A percentile compares a stretch with the other conserved stretches of the same genome.
These are phyloP conservation scores for Beroe forskalii DNA, from an alignment of 37 sponge, comb jelly and placozoan species.

Conservation along the genomic window DNA sequence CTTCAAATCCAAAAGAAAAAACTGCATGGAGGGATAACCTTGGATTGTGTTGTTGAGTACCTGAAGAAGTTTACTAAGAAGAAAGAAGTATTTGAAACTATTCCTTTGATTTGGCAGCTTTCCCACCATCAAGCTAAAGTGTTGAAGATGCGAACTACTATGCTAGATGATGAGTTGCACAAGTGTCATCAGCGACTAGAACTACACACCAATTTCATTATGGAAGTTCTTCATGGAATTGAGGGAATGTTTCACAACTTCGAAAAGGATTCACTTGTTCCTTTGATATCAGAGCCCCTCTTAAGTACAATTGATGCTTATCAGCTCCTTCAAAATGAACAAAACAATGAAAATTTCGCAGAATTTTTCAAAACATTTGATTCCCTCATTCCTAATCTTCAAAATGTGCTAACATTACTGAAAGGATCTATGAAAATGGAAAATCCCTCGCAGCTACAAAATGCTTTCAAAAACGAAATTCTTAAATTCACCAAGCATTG, in stretches of 20 bases:
- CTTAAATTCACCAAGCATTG: conserved; percentile 15
- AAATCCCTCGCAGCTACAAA: conserved; percentile 43
- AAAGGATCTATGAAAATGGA: conserved; percentile 20
- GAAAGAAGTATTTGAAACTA: conserved; percentile 48
- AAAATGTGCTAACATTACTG: neutral
- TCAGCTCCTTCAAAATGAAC: conserved; percentile 43
- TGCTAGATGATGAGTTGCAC: conserved; percentile 11
- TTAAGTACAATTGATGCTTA: neutral
- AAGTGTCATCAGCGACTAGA: conserved; percentile 56
- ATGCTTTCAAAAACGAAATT: conserved; percentile 2
- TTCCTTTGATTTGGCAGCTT: conserved; percentile 49
- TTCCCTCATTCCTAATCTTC: neutral
- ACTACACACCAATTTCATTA: conserved; percentile 7
- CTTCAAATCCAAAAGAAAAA: neutral
- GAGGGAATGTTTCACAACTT: conserved; percentile 2
- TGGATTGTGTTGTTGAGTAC: conserved; percentile 11
- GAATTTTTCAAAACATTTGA: conserved; percentile 48
- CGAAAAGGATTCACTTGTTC: neutral
- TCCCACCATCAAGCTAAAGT: conserved; percentile 13
- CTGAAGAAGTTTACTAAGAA: neutral
- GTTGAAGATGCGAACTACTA: neutral
- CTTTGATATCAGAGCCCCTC: conserved; percentile 36
- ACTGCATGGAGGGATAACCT: neutral
- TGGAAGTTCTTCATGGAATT: conserved; percentile 1
- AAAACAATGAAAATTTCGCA: conserved; percentile 30